phyloP scores from a whole-genome alignment of 2,113 vertebrate species.

The Semnornis frantzii region DNA sequence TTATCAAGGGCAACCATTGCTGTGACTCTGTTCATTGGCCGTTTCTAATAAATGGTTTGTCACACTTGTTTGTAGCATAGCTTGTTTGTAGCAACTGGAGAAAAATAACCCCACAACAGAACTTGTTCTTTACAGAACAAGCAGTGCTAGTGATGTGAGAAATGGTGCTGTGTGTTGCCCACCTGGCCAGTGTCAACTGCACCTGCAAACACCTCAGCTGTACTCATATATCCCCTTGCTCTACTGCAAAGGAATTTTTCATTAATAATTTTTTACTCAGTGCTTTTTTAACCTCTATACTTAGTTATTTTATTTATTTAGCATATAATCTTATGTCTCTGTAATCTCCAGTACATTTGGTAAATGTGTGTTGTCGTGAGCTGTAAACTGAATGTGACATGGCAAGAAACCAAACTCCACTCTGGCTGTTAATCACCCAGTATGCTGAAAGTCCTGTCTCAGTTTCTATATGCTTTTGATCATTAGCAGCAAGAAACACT shows the following conservation, averaged over 20 bases:
- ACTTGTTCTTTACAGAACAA: not conserved
- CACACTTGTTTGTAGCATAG: constrained; percentile 1
- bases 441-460: constrained; percentile 1
- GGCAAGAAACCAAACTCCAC: constrained; percentile 40
- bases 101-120: not conserved
- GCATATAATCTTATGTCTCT: constrained; percentile 12
- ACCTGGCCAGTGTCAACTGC: not conserved
- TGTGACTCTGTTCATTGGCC: not conserved
- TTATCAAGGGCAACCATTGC: not conserved
- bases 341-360: constrained; percentile 37
- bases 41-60: not conserved
- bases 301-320: constrained; percentile 49
- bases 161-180: not conserved
- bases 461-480: not conserved
- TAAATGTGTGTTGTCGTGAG: constrained; percentile 50
- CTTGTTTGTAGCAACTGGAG: not conserved
- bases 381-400: constrained; percentile 30
- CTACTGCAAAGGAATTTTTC: not conserved
- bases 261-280: not conserved
- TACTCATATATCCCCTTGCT: not conserved
- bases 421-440: constrained; percentile 34
- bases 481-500: not conserved
- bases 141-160: not conserved
- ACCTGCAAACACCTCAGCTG: not conserved
- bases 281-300: constrained; percentile 29